phyloP scores from a whole-genome alignment of 2,888 invertebrate genomes.

The Cordylochernes scorpioides region DNA sequence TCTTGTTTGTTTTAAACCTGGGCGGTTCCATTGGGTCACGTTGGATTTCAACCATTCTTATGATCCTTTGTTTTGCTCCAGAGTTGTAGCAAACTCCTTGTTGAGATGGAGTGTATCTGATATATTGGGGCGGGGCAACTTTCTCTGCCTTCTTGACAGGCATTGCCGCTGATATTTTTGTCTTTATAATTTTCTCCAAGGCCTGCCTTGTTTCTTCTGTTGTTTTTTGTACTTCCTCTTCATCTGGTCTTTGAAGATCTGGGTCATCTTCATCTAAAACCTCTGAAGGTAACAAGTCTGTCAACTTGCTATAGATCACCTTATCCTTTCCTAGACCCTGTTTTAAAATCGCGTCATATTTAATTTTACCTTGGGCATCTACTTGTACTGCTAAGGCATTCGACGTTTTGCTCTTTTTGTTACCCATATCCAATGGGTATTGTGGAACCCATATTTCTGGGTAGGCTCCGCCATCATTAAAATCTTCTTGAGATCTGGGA shows the following conservation, averaged over 20 bases:
- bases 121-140: conserved; percentile 74
- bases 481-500: conserved; percentile 44
- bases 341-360: conserved; percentile 77
- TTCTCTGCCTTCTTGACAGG: conserved; percentile 86
- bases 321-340: conserved; percentile 89
- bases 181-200: conserved; percentile 57
- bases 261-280: conserved; percentile 71
- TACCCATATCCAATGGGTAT: conserved; percentile 73
- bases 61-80: conserved; percentile 88
- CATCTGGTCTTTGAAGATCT: conserved; percentile 54
- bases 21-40: conserved; percentile 97
- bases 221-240: conserved; percentile 57
- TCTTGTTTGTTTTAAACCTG: conserved; percentile 84
- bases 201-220: conserved; percentile 70
- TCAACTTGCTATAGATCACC: conserved; percentile 74
- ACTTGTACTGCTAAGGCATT: conserved; percentile 77
- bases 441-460: conserved; percentile 93
- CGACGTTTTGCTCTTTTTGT: conserved; percentile 37
- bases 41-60: conserved; percentile 75
- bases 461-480: conserved; percentile 83
- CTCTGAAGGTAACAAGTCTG: conserved; percentile 69
- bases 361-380: conserved; percentile 76
- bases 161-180: conserved; percentile 82
- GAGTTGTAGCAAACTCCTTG: conserved; percentile 82
- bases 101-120: conserved; percentile 81